These are phyloP conservation scores for Eubasilissa splendida DNA, from an alignment of 2,888 invertebrate species.

Conservation along the genomic window DNA sequence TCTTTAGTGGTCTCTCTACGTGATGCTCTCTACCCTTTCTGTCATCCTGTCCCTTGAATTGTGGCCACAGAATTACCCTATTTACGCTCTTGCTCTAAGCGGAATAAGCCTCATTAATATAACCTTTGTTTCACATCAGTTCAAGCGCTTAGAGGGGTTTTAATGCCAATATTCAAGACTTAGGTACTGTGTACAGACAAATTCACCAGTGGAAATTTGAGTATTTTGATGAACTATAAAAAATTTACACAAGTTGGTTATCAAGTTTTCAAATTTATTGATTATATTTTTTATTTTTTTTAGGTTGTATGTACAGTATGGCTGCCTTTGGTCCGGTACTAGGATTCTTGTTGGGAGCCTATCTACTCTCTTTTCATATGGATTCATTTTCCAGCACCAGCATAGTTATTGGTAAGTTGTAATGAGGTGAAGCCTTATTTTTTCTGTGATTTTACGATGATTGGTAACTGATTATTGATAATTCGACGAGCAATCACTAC, in stretches of 20 bases:
- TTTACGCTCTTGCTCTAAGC: neutral
- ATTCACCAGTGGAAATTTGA: too few relatives aligned
- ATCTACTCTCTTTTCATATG: constrained; percentile 92
- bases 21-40: neutral
- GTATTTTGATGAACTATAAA: too few relatives aligned
- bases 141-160: neutral
- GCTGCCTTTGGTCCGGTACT: constrained; percentile 96
- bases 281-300: constrained; percentile 60
- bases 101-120: neutral
- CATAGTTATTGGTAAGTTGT: constrained; percentile 77
- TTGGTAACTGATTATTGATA: too few relatives aligned
- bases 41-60: neutral
- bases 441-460: too few relatives aligned
- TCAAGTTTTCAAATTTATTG: neutral
- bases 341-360: constrained; percentile 93
- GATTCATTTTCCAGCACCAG: constrained; percentile 83
- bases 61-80: neutral
- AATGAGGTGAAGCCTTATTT: too few relatives aligned
- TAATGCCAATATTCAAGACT: too few relatives aligned
- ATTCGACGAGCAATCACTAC: too few relatives aligned
- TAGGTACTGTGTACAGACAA: too few relatives aligned
- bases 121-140: neutral
- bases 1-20: too few relatives aligned
- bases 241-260: neutral
- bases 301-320: constrained; percentile 97